Percentiles rank a stretch among this genome's conserved stretches.
Conservation (phyloP, 2,797 vertebrate genomes). For the Mus caroli region DNA sequence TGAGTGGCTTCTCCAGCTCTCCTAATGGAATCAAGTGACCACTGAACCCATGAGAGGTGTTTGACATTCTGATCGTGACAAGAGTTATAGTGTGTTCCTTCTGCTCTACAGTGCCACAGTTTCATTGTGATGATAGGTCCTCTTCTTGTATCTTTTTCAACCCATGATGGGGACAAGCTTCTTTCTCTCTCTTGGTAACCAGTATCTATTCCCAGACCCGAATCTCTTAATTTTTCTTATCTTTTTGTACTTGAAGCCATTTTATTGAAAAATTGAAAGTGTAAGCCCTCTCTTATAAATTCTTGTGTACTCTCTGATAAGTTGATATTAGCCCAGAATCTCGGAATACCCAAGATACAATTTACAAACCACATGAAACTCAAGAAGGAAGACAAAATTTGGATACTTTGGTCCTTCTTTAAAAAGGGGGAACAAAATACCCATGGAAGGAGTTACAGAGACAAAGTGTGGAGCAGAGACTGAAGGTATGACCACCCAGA, state of each 20-base stretch:
- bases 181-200: background rate
- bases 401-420: too few relatives aligned
- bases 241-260: background rate
- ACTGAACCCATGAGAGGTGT: background rate
- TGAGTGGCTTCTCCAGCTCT: too few relatives aligned
- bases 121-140: background rate
- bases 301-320: background rate
- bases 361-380: too few relatives aligned
- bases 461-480: too few relatives aligned
- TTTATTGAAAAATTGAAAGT: conserved; percentile 24
- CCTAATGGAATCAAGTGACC: background rate
- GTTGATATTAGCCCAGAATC: too few relatives aligned
- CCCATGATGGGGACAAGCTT: background rate
- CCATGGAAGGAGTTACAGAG: too few relatives aligned
- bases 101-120: background rate
- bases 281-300: background rate
- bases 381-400: too few relatives aligned
- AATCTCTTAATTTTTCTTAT: background rate
- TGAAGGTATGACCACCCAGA: too few relatives aligned
- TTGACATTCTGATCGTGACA: background rate
- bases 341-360: too few relatives aligned
- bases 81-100: background rate
- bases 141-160: background rate
- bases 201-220: background rate
- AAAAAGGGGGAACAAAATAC: too few relatives aligned